Evolutionary conservation across 1,140 invertebrate species (phyloP), one percentile per base, ranked within the genome.

Genomic region (Drosophila carrolli): DNA sequence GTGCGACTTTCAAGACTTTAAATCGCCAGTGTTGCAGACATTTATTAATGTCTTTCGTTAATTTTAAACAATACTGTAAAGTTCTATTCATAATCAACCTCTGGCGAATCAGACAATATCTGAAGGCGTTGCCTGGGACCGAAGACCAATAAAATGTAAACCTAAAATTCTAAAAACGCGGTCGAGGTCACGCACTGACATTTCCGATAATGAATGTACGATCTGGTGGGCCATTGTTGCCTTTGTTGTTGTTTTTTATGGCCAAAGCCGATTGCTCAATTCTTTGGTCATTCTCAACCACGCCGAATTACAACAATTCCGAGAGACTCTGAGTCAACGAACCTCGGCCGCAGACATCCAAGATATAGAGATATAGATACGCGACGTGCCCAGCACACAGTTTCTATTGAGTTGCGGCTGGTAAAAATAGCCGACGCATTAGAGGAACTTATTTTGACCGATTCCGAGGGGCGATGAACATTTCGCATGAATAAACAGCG

Each of bases 111-210:
- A 63, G 44, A 75, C 58, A 74, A 50, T 63, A 67, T 67, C 47
- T 32, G 58, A 75, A 75, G 72, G 72, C 70, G 72, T 75, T 75
- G 58, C 58, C 61, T 50, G 44, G 47, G 47, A 60, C 78, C 74
- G 46, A 77, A 81, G 50, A 66, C 63, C 37, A 47, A 67, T 67
- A 44, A 67, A 50, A 72, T 37, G 35, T 19, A 71, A 71, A 71
- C 14, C 53, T 19, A 57, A 56, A 58, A 88, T 82, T 65, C 67
- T 58, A 70, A 72, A 83, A 86, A 83, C 67, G 83, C 83, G 83
- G 83, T 86, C 83, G 83, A 83, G 83, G 83, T 86, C 83, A 88
- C 83, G 78, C 84, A 79, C 79, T 86, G 82, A 88, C 82, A 88
- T 86, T 88, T 86, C 80, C 82, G 71, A 80, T 75, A 75, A 80